Percentiles rank a stretch among this genome's conserved stretches.
phyloP scores from a whole-genome alignment of 2,797 vertebrate genomes.

The Galagoides demidoff region DNA sequence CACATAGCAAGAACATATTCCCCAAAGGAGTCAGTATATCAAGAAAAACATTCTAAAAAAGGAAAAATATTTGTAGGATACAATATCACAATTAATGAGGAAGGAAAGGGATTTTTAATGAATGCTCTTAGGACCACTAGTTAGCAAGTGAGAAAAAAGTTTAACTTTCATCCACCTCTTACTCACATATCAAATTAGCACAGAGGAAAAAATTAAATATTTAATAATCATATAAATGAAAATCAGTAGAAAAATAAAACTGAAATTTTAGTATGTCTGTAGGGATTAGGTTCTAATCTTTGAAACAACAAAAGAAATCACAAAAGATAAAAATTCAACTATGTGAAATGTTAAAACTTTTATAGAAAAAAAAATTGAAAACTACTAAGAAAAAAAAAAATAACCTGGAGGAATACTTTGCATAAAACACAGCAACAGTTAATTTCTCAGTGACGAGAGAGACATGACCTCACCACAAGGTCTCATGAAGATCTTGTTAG shows the following conservation, averaged over 20 bases:
- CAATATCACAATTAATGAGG: background rate
- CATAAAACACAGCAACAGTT: background rate
- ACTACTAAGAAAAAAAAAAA: background rate
- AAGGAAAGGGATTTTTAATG: background rate
- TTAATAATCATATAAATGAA: background rate
- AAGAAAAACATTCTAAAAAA: background rate
- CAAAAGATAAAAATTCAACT: conserved; percentile 41
- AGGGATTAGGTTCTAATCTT: conserved; percentile 17
- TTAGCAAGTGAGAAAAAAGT: background rate
- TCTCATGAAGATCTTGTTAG: background rate
- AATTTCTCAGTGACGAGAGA: background rate
- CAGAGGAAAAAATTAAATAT: background rate
- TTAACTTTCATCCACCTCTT: background rate
- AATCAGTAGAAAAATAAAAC: conserved; percentile 10
- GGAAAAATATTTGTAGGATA: background rate
- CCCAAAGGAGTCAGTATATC: background rate
- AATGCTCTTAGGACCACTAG: background rate
- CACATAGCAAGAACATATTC: background rate
- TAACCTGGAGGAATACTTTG: background rate
- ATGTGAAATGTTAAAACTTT: background rate
- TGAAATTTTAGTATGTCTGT: background rate
- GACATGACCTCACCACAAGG: too few relatives aligned
- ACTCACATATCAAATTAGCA: background rate
- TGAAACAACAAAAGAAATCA: conserved; percentile 13
- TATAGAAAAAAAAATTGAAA: background rate